Base-by-base conservation (phyloP, 2,888 invertebrate genomes). In the Athripsodes cinereus region DNA sequence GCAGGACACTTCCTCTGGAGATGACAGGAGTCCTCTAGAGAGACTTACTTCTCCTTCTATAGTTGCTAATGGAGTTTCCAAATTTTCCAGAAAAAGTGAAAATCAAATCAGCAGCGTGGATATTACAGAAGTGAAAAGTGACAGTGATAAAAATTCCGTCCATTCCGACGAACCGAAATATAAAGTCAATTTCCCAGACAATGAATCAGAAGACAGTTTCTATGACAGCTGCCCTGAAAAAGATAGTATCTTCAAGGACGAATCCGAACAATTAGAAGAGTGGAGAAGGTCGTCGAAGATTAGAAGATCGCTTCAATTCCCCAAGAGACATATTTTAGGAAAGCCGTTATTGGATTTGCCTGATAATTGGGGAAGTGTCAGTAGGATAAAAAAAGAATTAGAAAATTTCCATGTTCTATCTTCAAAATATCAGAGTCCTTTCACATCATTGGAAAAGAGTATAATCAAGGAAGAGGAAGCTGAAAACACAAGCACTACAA, bases 241-340 rank as follows among this genome's bases (percentile, higher is more conserved):
- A 51, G 63, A 63, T 53, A 63, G 61, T 52, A 57, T 61, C 46
- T 63, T 63, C 53, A 63, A 60, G 48, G 63, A 63, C 47, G 63
- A 63, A 46, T 51, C 63, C 2, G 61, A 61, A n/a, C 63, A 63
- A 26, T 46, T 63, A 49, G 63, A 63, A 49, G 84, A 82, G 68
- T 88, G 88, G 85, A 73, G 79, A 53, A 79, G 86, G 64, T 81
- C 84, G 52, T 85, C 86, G 13, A 82, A 82, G 66, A 73, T 81
- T 59, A 79, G 85, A 48, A 76, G 82, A 60, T 86, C 87, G 2
- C 74, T 88, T 64, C 85, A 88, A 67, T 84, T 85, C 69, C 83
- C 86, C 2, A 50, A 58, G 5, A 55, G 55, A 22, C 48, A 50
- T 13, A 53, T 59, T n/a, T 16, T 40, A 16, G 59, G 55, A 18